Conservation (phyloP, 2,113 vertebrate species). For the Percopsis transmontana region DNA sequence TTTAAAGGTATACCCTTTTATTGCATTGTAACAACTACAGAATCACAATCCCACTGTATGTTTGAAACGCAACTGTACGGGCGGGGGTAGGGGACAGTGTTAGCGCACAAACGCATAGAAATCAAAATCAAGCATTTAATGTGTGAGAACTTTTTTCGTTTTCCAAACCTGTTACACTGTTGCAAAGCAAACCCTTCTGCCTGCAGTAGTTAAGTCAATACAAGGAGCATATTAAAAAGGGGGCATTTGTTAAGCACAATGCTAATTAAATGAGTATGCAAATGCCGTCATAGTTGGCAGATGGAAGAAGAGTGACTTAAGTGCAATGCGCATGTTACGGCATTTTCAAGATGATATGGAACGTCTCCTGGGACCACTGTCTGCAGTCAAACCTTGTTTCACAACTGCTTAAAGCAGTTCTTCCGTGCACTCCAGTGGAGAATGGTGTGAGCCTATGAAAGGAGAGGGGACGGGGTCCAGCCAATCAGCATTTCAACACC, state of each 20-base stretch:
- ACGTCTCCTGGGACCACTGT: constrained; percentile 88
- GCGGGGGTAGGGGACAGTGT: no score
- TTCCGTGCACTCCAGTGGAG: not conserved
- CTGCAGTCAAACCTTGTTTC: constrained; percentile 65
- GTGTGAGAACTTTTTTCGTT: not conserved
- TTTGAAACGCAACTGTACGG: no score
- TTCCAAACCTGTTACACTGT: constrained; percentile 27
- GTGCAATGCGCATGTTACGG: constrained; percentile 98
- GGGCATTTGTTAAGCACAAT: constrained; percentile 88
- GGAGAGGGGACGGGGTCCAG: no score
- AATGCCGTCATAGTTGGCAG: constrained; percentile 99
- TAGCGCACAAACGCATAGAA: not conserved
- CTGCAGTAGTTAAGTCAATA: no score
- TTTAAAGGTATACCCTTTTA: no score
- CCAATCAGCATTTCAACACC: not conserved
- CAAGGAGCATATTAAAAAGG: constrained; percentile 66
- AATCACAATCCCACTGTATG: no score
- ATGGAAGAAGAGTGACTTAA: constrained; percentile 99
- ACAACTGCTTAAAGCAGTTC: constrained; percentile 26
- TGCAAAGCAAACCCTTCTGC: constrained; percentile 56
- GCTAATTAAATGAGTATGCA: constrained; percentile 99
- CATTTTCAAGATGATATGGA: constrained; percentile 94
- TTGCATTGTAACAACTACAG: no score
- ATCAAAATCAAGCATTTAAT: constrained; percentile 80
- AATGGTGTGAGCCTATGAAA: no score